Evolutionary conservation across 1,140 invertebrate genomes (phyloP), one percentile per base, ranked within the genome.

Genomic region (Leptinotarsa defecta): DNA sequence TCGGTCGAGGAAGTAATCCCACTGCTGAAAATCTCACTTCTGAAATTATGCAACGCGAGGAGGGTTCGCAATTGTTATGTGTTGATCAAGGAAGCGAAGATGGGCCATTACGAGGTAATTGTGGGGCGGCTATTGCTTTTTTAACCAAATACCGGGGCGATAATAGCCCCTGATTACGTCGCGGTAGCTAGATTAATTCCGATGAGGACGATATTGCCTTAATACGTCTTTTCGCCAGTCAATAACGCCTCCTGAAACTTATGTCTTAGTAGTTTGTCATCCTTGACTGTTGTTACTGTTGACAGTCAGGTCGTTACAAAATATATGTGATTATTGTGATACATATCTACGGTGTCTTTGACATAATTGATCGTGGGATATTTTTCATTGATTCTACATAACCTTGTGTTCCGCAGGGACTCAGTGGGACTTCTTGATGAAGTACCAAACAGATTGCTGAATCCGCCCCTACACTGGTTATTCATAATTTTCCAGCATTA

Each of bases 91-190:
- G 81, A 83, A 84, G 80, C 76, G 81, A 79, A 80, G 76, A 82
- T 77, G 77, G 80, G 73, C 80, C 77, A 79, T 82, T 83, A 81
- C 74, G 76, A 75, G 78, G 82, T 83, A 84, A 84, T 84, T 84
- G 83, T 80, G 82, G 83, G 80, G 81, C 69, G 81, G 82, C 79
- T 83, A 84, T 84, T 82, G 83, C 83, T 84, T 84, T 84, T 84
- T 84, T 84, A 84, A 84, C 83, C 83, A 84, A 84, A 84, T 84
- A 84, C 81, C 78, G 77, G 82, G 83, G 83, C 79, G 83, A 83
- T 81, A 83, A 84, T 81, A 74, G 82, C 79, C 78, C 74, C 81
- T 81, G 81, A 83, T 83, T 83, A 83, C 81, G 78, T 83, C 80
- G 78, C 79, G 76, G 77, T 65, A 78, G 81, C 82, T 83, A 81